These are phyloP conservation scores for Nematolebias whitei DNA, from an alignment of 2,113 vertebrate species.

Conservation along the genomic window DNA sequence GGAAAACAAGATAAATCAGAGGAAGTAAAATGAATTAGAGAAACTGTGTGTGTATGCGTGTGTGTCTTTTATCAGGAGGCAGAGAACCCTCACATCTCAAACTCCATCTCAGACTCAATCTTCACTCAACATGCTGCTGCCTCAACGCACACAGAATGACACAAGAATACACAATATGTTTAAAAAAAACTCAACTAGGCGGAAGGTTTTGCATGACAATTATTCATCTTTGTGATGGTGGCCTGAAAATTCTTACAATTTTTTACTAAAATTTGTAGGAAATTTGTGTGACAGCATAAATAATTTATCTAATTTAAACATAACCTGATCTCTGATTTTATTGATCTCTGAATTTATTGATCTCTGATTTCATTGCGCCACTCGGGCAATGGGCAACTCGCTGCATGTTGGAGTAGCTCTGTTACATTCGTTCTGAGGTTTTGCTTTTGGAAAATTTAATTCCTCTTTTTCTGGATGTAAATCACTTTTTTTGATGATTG, in stretches of 20 bases:
- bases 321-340: not conserved
- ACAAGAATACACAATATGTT: conserved; percentile 1
- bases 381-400: too few relatives aligned
- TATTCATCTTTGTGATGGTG: not conserved
- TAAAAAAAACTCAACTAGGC: not conserved
- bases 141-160: not conserved
- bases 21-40: conserved; percentile 62
- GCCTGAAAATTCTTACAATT: not conserved
- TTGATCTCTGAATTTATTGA: too few relatives aligned
- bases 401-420: too few relatives aligned
- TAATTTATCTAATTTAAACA: too few relatives aligned
- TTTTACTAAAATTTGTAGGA: not conserved
- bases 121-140: conserved; percentile 23
- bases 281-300: too few relatives aligned
- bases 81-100: conserved; percentile 32
- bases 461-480: too few relatives aligned
- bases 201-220: not conserved
- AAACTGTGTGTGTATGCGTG: conserved; percentile 10
- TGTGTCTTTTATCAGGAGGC: conserved; percentile 46
- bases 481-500: too few relatives aligned
- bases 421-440: too few relatives aligned
- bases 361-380: too few relatives aligned
- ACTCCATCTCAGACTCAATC: conserved; percentile 56
- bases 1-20: conserved; percentile 64
- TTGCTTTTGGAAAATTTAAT: too few relatives aligned